phyloP scores from a whole-genome alignment of 2,797 vertebrate genomes.

The Coendou prehensilis region DNA sequence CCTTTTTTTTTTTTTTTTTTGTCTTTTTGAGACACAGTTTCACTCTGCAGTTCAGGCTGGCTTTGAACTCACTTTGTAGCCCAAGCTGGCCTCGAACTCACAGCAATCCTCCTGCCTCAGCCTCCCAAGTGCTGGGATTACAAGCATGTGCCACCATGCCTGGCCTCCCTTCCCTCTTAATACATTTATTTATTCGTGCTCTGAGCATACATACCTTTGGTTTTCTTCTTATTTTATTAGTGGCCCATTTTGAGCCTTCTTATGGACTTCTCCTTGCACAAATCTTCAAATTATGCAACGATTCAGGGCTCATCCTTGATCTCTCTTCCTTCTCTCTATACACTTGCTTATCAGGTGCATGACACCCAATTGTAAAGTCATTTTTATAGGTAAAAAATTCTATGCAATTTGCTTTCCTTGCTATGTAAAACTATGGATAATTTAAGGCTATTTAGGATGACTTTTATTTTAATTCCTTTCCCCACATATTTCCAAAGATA shows the following conservation, averaged over 20 bases:
- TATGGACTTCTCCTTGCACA: background rate
- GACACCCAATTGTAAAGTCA: background rate
- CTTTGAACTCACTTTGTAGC: background rate
- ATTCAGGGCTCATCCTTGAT: background rate
- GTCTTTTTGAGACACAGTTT: background rate
- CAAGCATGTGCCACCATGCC: background rate
- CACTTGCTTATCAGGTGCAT: background rate
- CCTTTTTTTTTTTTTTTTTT: background rate
- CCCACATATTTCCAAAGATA: conserved; percentile 16
- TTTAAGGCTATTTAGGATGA: conserved; percentile 2
- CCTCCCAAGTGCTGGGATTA: background rate
- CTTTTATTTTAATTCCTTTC: conserved; percentile 41
- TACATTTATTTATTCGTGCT: background rate
- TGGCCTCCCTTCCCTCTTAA: background rate
- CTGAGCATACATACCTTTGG: background rate
- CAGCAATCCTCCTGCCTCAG: background rate
- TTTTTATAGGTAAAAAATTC: conserved; percentile 33
- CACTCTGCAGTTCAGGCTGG: background rate
- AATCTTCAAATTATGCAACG: background rate
- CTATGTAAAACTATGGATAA: background rate
- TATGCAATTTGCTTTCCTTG: background rate
- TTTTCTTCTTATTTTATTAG: conserved; percentile 7
- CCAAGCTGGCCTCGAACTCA: background rate
- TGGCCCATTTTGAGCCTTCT: background rate
- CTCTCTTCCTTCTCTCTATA: background rate